Percentiles rank a stretch among this genome's conserved stretches.
These are phyloP conservation scores for Ctenosaura bakeri DNA, from an alignment of 2,797 vertebrate genomes.

Conservation along the genomic window DNA sequence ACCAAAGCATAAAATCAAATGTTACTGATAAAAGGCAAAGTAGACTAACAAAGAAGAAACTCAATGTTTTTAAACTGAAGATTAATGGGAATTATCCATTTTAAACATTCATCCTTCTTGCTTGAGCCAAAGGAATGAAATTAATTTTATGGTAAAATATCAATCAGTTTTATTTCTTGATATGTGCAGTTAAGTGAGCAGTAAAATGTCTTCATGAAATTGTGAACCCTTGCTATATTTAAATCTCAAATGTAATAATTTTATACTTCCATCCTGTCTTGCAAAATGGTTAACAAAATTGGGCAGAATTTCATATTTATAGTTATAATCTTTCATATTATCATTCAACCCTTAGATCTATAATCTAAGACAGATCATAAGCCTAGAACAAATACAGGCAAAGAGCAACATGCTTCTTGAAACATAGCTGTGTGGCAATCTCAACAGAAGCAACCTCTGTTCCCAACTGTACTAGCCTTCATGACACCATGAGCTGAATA, in stretches of 20 bases:
- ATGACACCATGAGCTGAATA: background rate
- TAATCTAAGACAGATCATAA: background rate
- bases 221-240: background rate
- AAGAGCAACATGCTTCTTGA: too few relatives aligned
- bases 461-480: background rate
- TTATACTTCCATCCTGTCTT: background rate
- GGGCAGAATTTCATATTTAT: too few relatives aligned
- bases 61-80: background rate
- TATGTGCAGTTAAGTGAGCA: background rate
- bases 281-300: background rate
- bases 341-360: too few relatives aligned
- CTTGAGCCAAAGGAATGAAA: background rate
- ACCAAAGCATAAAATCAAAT: too few relatives aligned
- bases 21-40: too few relatives aligned
- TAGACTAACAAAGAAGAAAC: background rate
- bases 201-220: background rate
- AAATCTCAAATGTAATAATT: background rate
- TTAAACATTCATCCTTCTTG: background rate
- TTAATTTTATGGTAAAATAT: background rate
- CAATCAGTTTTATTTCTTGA: background rate
- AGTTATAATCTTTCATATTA: too few relatives aligned
- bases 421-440: background rate
- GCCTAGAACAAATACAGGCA: background rate
- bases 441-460: background rate
- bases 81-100: background rate